These are phyloP conservation scores for Nephrotoma appendiculata DNA, from an alignment of 2,888 invertebrate species.

Conservation along the genomic window DNA sequence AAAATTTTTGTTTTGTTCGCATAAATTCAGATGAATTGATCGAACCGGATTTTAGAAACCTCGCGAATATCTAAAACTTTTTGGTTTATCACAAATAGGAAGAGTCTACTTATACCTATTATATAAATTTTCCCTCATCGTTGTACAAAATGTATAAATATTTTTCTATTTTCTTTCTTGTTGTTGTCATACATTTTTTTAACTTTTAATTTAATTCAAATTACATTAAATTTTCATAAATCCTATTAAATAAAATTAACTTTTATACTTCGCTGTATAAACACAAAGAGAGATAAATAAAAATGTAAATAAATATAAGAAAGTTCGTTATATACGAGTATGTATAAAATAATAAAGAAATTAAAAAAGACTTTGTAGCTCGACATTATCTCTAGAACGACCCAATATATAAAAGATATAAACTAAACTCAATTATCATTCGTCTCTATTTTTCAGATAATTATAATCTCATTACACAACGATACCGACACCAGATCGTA, in stretches of 20 bases:
- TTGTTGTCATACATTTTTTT: not conserved
- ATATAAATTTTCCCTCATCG: not conserved
- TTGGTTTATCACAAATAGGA: not conserved
- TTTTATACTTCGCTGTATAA: not conserved
- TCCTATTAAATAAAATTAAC: not conserved
- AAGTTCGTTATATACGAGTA: not conserved
- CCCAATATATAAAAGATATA: not conserved
- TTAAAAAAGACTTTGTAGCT: not conserved
- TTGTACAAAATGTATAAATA: not conserved
- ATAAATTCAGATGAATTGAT: not conserved
- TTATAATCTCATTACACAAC: not conserved
- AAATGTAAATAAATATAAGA: not conserved
- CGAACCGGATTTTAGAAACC: not conserved
- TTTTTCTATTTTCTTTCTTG: not conserved
- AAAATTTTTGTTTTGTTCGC: not conserved
- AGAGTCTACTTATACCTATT: not conserved
- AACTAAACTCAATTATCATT: not conserved
- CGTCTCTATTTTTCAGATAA: not conserved
- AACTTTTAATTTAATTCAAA: not conserved
- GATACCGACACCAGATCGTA: not conserved
- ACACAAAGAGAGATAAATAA: not conserved
- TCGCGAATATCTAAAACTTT: not conserved
- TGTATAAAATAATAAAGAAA: not conserved
- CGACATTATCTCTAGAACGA: not conserved
- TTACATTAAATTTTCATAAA: not conserved